Evolutionary conservation across 2,888 invertebrate species (phyloP), one percentile per base, ranked within the genome.

Genomic region (Ptilodon capucinus): DNA sequence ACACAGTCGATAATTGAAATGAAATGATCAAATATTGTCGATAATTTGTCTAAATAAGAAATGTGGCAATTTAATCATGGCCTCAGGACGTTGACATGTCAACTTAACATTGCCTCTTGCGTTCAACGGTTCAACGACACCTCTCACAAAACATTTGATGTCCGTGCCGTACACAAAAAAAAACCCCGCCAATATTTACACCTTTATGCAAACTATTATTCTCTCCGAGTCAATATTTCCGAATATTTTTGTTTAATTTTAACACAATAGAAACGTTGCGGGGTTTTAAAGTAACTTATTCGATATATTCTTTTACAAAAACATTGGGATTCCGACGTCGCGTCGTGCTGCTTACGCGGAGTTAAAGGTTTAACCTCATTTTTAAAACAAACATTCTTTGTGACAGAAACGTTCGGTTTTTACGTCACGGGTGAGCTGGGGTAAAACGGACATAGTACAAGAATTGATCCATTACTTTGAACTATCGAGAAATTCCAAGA

Each of bases 61-160:
- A 67, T 68, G 66, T 70, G 59, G 60, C 68, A 64, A 74, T 75
- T 75, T 73, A 76, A 71, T 75, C 61, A 70, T 54, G 46, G 53
- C 42, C 51, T 51, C 54, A 63, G 74, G 68, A 62, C 74, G 63
- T 71, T 67, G 72, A 64, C 74, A 63, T 76, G 76, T 74, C 76
- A 76, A 71, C 63, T 68, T 70, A 62, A 64, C 71, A 70, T 53
- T 58, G 46, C 53, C 46, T 44, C 40, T 53, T 58, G 46, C 53
- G 44, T 44, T 38, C 38, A 44, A 45, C 50, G 52, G 74, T 69
- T 75, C 69, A 71, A 64, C 65, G 74, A 69, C 69, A 48, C 53
- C 51, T 64, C 51, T 60, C 62, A 57, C 64, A 52, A 57, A 55
- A 62, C 48, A 48, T 42, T 43, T 23, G 38, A 40, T 54, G 45